These are phyloP conservation scores for Paratrypauchen microcephalus DNA, from an alignment of 2,797 vertebrate species.

Conservation along the genomic window DNA sequence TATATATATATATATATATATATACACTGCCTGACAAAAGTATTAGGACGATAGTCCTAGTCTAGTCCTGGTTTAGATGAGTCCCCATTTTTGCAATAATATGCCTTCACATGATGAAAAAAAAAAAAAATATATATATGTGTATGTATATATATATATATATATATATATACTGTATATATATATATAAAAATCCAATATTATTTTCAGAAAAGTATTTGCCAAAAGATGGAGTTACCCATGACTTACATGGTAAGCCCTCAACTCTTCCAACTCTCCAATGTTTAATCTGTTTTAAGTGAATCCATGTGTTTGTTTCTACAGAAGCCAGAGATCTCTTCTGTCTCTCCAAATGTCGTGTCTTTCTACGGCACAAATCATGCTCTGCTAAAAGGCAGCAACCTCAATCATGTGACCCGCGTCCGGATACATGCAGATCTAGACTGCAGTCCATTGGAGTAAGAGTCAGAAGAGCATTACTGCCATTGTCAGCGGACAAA, in stretches of 20 bases:
- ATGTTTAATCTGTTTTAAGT: not conserved
- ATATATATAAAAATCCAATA: too few relatives aligned
- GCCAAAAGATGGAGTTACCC: not conserved
- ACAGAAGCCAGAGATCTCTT: slow-evolving; percentile 77
- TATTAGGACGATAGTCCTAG: too few relatives aligned
- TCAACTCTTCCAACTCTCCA: not conserved
- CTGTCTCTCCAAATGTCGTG: slow-evolving; percentile 78
- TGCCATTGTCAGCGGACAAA: too few relatives aligned
- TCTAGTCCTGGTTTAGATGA: too few relatives aligned
- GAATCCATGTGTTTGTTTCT: not conserved
- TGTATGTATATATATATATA: too few relatives aligned
- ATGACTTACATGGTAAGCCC: not conserved
- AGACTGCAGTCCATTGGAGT: slow-evolving; percentile 82
- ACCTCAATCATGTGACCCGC: slow-evolving; percentile 78
- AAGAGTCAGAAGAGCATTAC: slow-evolving; percentile 51
- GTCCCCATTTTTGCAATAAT: too few relatives aligned
- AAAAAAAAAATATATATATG: too few relatives aligned
- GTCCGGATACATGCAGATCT: slow-evolving; percentile 78
- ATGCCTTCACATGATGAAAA: too few relatives aligned
- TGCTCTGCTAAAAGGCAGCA: slow-evolving; percentile 77
- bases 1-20: too few relatives aligned
- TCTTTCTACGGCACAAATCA: slow-evolving; percentile 84
- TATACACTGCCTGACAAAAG: too few relatives aligned
- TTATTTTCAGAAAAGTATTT: slow-evolving; percentile 11
- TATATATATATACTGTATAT: too few relatives aligned